phyloP scores from a whole-genome alignment of 2,888 invertebrate species.

The Galeopsomyia nigrocyanea region DNA sequence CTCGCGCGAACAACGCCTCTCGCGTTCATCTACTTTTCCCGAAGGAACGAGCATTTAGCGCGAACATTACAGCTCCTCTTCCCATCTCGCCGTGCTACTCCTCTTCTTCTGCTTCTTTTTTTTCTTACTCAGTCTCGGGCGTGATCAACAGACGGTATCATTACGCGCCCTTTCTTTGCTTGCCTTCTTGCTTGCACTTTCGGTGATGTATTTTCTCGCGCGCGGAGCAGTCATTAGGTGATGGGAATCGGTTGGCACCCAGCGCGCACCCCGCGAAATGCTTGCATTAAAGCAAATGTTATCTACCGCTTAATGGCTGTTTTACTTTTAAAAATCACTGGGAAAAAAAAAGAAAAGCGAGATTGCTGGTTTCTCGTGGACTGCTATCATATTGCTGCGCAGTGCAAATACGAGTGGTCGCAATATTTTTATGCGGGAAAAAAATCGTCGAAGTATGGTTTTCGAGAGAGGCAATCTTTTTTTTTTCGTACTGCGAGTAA shows the following conservation, averaged over 20 bases:
- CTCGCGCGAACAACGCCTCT: neutral
- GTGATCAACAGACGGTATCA: constrained; percentile 30
- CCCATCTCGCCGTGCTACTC: neutral
- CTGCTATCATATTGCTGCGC: no score
- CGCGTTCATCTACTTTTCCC: constrained; percentile 18
- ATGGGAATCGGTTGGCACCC: constrained; percentile 18
- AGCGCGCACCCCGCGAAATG: neutral
- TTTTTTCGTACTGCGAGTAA: no score
- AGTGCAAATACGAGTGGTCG: no score
- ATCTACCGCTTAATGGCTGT: no score
- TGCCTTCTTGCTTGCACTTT: neutral
- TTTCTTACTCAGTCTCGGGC: neutral
- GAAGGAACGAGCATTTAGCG: constrained; percentile 28
- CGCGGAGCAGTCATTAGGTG: constrained; percentile 15
- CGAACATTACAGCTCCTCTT: constrained; percentile 2
- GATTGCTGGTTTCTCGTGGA: neutral
- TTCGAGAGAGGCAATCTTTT: no score
- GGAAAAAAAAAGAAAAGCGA: constrained; percentile 6
- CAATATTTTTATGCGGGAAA: no score
- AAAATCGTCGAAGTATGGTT: no score
- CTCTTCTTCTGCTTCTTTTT: neutral
- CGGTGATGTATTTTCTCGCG: constrained; percentile 5
- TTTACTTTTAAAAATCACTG: no score
- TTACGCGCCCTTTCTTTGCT: constrained; percentile 10
- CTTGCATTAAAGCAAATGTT: constrained; percentile 10